These are phyloP conservation scores for Triplophysa yarkandensis DNA, from an alignment of 2,797 vertebrate species.

Conservation along the genomic window DNA sequence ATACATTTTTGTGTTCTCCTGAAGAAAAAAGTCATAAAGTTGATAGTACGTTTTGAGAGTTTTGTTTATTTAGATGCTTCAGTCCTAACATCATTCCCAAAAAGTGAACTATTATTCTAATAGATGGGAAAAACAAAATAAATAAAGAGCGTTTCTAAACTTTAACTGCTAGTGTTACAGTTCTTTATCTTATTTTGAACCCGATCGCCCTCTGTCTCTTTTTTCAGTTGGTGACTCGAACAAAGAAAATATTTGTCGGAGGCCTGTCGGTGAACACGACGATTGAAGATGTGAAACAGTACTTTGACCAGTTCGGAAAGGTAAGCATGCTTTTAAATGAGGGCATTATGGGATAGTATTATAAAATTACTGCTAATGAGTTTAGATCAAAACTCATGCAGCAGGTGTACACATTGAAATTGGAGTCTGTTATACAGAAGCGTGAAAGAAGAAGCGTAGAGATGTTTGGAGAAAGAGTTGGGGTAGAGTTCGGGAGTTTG, in stretches of 20 bases:
- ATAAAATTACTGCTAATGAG: background rate
- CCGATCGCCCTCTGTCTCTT: constrained; percentile 58
- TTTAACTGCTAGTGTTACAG: background rate
- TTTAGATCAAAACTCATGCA: background rate
- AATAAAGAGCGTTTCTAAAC: no score
- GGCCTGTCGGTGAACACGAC: constrained; percentile 98
- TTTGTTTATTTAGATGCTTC: no score
- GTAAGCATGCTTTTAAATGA: constrained; percentile 70
- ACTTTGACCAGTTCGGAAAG: constrained; percentile 99
- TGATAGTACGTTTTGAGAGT: no score
- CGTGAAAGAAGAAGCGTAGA: background rate
- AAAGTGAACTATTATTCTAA: no score
- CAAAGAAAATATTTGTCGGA: constrained; percentile 99
- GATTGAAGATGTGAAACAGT: constrained; percentile 97
- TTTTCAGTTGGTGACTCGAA: constrained; percentile 95
- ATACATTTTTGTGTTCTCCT: no score
- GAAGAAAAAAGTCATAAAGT: no score
- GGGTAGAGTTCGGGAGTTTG: constrained; percentile 35
- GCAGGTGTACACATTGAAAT: constrained; percentile 14
- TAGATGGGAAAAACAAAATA: no score
- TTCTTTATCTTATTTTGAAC: constrained; percentile 33
- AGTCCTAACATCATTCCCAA: no score
- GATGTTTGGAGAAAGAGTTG: constrained; percentile 30
- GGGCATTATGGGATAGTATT: background rate
- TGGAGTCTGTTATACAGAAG: constrained; percentile 54